These are phyloP conservation scores for Microcebus tavaratra DNA, from an alignment of 2,113 vertebrate genomes.

Conservation along the genomic window DNA sequence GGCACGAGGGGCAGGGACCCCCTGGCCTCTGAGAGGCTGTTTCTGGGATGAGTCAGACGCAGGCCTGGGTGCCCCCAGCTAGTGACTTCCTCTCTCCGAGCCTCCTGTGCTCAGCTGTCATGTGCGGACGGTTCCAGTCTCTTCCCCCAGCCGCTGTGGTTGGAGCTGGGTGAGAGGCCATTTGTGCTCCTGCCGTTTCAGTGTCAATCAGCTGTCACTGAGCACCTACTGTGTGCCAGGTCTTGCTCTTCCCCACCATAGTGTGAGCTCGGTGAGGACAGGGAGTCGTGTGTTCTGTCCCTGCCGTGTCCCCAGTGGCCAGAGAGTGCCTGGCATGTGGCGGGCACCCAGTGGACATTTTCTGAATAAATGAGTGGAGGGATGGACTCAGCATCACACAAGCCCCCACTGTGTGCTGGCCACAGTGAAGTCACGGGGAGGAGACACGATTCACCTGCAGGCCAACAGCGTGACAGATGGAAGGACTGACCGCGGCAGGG, in stretches of 20 bases:
- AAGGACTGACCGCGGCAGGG: not conserved
- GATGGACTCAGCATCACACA: rapidly evolving
- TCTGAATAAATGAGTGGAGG: too few relatives aligned
- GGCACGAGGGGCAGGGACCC: not conserved
- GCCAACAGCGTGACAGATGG: not conserved
- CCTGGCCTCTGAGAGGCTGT: not conserved
- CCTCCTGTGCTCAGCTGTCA: not conserved
- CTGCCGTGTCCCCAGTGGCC: not conserved
- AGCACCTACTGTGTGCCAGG: not conserved
- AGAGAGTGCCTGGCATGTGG: not conserved
- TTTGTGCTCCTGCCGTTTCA: not conserved
- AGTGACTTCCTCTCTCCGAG: not conserved
- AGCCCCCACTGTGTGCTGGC: constrained; percentile 68
- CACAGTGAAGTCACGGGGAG: constrained; percentile 73
- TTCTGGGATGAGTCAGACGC: rapidly evolving
- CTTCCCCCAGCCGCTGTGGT: not conserved
- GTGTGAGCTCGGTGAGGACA: not conserved
- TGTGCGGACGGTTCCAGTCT: rapidly evolving
- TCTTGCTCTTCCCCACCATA: not conserved
- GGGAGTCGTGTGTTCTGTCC: not conserved
- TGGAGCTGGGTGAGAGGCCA: rapidly evolving
- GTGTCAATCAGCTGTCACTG: not conserved
- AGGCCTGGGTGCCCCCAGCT: not conserved
- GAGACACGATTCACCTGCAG: not conserved
- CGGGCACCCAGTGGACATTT: not conserved